Evolutionary conservation across 2,797 vertebrate genomes (phyloP).

Genomic region (Arctocebus calabarensis): DNA sequence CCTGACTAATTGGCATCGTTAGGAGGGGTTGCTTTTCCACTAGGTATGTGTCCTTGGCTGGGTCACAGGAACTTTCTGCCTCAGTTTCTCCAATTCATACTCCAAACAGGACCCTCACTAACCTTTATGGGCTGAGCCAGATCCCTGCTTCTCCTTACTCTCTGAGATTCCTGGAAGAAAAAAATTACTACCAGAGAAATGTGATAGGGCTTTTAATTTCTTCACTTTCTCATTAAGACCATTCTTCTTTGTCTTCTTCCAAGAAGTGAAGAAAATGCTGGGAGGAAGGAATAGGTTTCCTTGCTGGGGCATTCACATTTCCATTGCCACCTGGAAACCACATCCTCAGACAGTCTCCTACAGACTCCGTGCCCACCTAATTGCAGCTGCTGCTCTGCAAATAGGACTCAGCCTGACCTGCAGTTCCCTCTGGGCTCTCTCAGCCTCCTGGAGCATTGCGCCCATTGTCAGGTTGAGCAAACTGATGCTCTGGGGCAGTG

Average conservation of each 20-base stretch:
- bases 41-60: not conserved
- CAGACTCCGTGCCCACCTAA: not conserved
- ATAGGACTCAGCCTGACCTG: not conserved
- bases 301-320: not conserved
- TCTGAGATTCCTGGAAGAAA: not conserved
- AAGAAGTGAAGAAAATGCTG: slow-evolving; percentile 39
- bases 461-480: not conserved
- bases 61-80: slow-evolving; percentile 4
- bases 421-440: not conserved
- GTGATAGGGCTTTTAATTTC: slow-evolving; percentile 22
- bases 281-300: not conserved
- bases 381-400: not conserved
- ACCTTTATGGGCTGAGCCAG: not conserved
- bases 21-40: not conserved
- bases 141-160: not conserved
- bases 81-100: slow-evolving; percentile 47
- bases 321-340: not conserved
- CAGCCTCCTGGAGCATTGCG: not conserved
- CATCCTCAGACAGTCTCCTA: not conserved
- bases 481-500: not conserved
- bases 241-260: not conserved
- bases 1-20: not conserved
- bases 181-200: not conserved
- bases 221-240: not conserved
- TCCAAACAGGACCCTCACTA: not conserved